Evolutionary conservation across 2,797 vertebrate genomes (phyloP), one percentile per base, ranked within the genome.

Genomic region (Coranthus polyacanthus): DNA sequence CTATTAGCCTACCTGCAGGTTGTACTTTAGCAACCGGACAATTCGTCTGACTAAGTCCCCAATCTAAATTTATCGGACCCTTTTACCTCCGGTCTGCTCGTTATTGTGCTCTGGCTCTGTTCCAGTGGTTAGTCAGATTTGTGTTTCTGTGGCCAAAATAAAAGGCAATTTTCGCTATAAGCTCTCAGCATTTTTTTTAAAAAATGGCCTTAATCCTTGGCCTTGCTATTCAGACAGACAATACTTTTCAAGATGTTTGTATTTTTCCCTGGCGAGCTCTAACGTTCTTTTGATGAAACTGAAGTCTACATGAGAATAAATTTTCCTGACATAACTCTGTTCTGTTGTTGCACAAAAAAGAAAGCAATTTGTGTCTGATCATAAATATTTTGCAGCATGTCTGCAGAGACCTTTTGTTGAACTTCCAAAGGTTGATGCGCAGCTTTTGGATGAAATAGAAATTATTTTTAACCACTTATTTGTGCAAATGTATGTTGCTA

Each of bases 1-100:
- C 69, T 65, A 74, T 85, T 81, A 82, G 83, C 47, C 72, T 64
- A 76, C 72, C 83, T 75, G 77, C 42, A 0, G 84, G 65, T 76
- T 70, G 74, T 75, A 62, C 47, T 82, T 71, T 36, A 75, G 66
- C 73, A 69, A 56, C 63, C 10, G 32, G 71, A 79, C 73, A 71
- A 47, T 72, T 77, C 64, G 57, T 85, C 79, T 60, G 60, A 67
- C 71, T 55, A 42, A 75, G 56, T 79, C 71, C 18, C 26, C 58
- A 53, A 38, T 82, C 57, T 61, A 80, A 68, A 82, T 80, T 72
- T 68, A 75, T 77, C 66, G 68, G 69, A 49, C 17, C 55, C 63
- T 62, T 81, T 84, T 71, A 51, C 65, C 58, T 70, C 39, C 22
- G 18, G 56, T 29, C 24, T 18, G 5, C 60, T 50, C 37, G 11